A percentile compares a stretch with the other conserved stretches of the same genome.
These are phyloP conservation scores for Lordiphosa stackelbergi DNA, from an alignment of 1,140 invertebrate species.

Conservation along the genomic window DNA sequence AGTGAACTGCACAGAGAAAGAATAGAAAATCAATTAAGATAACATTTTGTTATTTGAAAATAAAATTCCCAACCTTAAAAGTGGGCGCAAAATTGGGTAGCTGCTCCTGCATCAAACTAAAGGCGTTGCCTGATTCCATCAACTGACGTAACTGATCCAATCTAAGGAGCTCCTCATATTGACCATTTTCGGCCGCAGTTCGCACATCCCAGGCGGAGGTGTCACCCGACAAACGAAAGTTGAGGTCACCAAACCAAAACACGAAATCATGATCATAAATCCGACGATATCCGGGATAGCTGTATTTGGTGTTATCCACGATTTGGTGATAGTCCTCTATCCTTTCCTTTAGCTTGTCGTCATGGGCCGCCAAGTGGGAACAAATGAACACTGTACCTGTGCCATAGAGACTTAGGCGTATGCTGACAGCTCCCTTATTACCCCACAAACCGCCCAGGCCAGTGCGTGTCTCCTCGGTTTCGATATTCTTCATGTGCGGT, in stretches of 20 bases:
- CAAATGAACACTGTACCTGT: constrained; percentile 92
- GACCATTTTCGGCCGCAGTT: constrained; percentile 81
- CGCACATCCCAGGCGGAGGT: constrained; percentile 85
- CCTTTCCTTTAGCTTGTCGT: constrained; percentile 86
- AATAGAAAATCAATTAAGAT: not conserved
- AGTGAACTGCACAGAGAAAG: constrained; percentile 79
- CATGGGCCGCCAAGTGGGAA: constrained; percentile 92
- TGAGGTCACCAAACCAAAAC: constrained; percentile 96
- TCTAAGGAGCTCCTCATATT: constrained; percentile 82
- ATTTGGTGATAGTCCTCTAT: constrained; percentile 94
- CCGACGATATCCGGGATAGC: constrained; percentile 83
- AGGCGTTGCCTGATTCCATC: constrained; percentile 85
- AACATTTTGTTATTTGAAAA: not conserved
- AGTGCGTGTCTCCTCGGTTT: constrained; percentile 90
- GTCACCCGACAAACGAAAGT: constrained; percentile 88
- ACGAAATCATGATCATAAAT: constrained; percentile 97
- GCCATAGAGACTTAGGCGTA: constrained; percentile 91
- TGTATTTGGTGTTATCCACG: constrained; percentile 84
- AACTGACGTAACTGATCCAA: constrained; percentile 86
- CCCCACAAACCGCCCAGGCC: constrained; percentile 93
- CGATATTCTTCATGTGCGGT: constrained; percentile 87
- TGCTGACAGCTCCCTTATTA: constrained; percentile 91
- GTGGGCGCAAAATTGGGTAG: constrained; percentile 89
- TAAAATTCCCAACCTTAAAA: constrained; percentile 80
- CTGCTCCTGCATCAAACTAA: constrained; percentile 87